Conservation (phyloP, 2,888 invertebrate species). For the Lobophora halterata region DNA sequence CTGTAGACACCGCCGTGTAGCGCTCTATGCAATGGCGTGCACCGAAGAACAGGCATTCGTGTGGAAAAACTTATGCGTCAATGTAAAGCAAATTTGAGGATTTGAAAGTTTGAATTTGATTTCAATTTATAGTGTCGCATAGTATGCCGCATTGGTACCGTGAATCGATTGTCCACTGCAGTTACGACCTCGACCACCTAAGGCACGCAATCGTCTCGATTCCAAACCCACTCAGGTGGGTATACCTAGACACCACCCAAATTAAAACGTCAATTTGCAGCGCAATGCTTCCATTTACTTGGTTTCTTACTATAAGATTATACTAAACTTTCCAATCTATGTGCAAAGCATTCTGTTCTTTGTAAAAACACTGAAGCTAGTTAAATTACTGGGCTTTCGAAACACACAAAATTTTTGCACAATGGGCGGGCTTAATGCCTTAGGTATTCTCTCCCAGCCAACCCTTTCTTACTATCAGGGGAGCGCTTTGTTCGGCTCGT, state of each 20-base stretch:
- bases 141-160: constrained; percentile 69
- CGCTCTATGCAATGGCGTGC: constrained; percentile 35
- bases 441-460: too few species aligned
- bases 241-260: constrained; percentile 42
- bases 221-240: too few species aligned
- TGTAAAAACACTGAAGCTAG: too few species aligned
- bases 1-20: constrained; percentile 31
- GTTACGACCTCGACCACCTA: constrained; percentile 71
- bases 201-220: constrained; percentile 69
- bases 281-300: too few species aligned
- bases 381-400: too few species aligned
- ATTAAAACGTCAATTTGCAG: constrained; percentile 25
- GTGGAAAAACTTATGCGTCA: constrained; percentile 27
- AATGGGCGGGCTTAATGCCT: too few species aligned
- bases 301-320: too few species aligned
- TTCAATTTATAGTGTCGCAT: constrained; percentile 66
- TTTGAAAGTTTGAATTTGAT: constrained; percentile 50
- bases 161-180: constrained; percentile 76
- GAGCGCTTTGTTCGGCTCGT: too few species aligned
- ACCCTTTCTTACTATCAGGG: too few species aligned
- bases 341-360: too few species aligned
- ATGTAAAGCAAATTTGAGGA: constrained; percentile 38
- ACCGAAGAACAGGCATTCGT: background rate
- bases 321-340: too few species aligned
- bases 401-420: too few species aligned